A percentile compares a stretch with the other conserved stretches of the same genome.
Evolutionary conservation across 2,888 invertebrate species (phyloP).

Genomic region (Andrena marginata): DNA sequence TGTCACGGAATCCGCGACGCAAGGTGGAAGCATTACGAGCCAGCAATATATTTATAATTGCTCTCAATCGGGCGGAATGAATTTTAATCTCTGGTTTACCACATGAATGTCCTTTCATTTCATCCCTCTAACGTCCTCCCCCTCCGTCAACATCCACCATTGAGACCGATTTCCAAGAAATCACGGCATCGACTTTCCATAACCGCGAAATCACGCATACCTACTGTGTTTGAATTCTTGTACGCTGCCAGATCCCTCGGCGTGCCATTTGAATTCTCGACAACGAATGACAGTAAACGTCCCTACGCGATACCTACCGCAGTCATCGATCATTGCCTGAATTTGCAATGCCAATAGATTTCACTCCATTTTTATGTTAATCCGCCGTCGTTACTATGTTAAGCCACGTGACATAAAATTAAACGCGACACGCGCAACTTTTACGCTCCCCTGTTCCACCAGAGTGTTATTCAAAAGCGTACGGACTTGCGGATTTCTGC

Average conservation of each 20-base stretch:
- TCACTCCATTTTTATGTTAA: conserved; percentile 45
- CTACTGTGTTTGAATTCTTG: not conserved
- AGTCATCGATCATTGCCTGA: conserved; percentile 32
- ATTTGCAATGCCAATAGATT: conserved; percentile 48
- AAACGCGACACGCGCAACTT: conserved; percentile 1
- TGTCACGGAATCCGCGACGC: conserved; percentile 48
- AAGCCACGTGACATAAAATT: conserved; percentile 23
- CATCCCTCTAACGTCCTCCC: not conserved
- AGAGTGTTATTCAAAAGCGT: not conserved
- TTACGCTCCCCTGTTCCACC: not conserved
- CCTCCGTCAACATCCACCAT: not conserved
- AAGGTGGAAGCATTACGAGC: conserved; percentile 28
- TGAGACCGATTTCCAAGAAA: conserved; percentile 4
- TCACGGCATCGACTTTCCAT: not conserved
- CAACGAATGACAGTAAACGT: not conserved
- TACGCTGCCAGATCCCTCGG: too few relatives aligned
- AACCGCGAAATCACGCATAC: not conserved
- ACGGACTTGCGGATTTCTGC: too few relatives aligned
- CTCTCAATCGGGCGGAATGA: conserved; percentile 34
- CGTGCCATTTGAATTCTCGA: not conserved
- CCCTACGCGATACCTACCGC: conserved; percentile 2
- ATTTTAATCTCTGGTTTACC: conserved; percentile 36
- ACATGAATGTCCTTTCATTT: conserved; percentile 9
- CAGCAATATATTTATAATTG: conserved; percentile 49
- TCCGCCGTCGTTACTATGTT: conserved; percentile 2